Evolutionary conservation across 2,888 invertebrate genomes (phyloP), one percentile per base, ranked within the genome.

Genomic region (Epinotia brunnichana): DNA sequence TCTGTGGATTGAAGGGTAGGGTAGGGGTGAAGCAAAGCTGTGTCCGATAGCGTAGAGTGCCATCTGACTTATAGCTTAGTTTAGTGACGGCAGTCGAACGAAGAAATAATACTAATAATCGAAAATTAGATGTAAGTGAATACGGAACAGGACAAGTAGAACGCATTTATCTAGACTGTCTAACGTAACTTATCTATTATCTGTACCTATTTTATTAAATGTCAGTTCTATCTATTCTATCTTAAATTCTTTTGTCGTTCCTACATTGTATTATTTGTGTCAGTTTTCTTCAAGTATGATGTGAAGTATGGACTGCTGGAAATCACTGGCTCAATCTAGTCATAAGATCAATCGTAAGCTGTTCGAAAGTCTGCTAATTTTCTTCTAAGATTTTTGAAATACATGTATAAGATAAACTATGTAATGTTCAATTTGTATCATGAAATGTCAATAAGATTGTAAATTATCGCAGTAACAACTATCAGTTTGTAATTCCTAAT

Each of bases 311-410:
- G 85, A 88, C 87, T 87, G 84, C 87, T 81, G 83, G 85, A 85
- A 83, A 86, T 83, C 84, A 90, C 92, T 92, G 92, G 91, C 92
- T 93, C 92, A 93, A 92, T 93, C 92, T 93, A 93, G 92, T 93
- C 92, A 92, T 93, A 93, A 93, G 92, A 91, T 91, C 89, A 91
- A 91, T 91, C 87, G 82, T 87, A 86, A 90, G 88, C 88, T 88
- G 85, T 90, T 90, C 84, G 85, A 85, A 88, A 86, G 88, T 90
- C 90, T 87, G 86, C 83, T 85, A 86, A 81, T 84, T 87, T 88
- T 88, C 86, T 88, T 87, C 85, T 88, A 88, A 84, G 85, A 85
- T 84, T 85, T 87, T 88, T 89, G 83, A 85, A 85, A 84, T 89
- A 85, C 83, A 85, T 89, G 88, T 86, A 83, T 83, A 85, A 82